Base-by-base conservation (phyloP, 1,140 invertebrate species). In the Drosophila sproati region DNA sequence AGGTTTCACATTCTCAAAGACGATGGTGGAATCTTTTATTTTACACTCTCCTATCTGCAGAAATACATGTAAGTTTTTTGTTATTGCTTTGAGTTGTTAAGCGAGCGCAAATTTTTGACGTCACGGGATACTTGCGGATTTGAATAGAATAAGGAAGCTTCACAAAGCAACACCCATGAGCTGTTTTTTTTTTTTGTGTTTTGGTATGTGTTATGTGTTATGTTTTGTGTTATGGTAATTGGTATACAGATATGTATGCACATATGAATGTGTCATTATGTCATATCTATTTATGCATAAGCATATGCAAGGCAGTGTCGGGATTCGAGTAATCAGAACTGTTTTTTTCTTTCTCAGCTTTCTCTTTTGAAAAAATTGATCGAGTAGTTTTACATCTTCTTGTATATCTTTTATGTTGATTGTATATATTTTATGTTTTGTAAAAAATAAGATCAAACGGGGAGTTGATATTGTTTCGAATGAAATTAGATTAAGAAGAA, bases 1-100 rank as follows among this genome's bases (percentile, higher is more conserved):
- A 69, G 67, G 48, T 69, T 5, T 7, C 62, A 54, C 28, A 35
- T 34, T 32, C 7, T 29, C 29, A 31, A 35, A 29, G 7, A 59
- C 12, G 7, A 32, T 5, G 35, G 47, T 29, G 5, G 3, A 4
- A 20, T 20, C 20, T 20, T 20, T 20, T 20, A 20, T 20, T 1
- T 20, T 20, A 20, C 20, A 20, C 20, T 20, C 20, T 2, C 20
- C 20, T 2, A 20, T 20, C 1, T 20, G 20, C 20, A 20, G 20
- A 20, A 20, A 20, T 20, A 20, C 41, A n/a, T 43, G 39, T n/a
- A 2, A 10, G 39, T n/a, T n/a, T 1, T 8, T 3, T 48, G 6
- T 8, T 8, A 39, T 39, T 8, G 10, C 1, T 2, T 20, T 39
- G 6, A 39, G 0, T 7, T 8, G 8, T 6, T 10, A 3, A 3